Evolutionary conservation across 2,797 vertebrate genomes (phyloP), one percentile per base, ranked within the genome.

Genomic region (Eupleurogrammus muticus): DNA sequence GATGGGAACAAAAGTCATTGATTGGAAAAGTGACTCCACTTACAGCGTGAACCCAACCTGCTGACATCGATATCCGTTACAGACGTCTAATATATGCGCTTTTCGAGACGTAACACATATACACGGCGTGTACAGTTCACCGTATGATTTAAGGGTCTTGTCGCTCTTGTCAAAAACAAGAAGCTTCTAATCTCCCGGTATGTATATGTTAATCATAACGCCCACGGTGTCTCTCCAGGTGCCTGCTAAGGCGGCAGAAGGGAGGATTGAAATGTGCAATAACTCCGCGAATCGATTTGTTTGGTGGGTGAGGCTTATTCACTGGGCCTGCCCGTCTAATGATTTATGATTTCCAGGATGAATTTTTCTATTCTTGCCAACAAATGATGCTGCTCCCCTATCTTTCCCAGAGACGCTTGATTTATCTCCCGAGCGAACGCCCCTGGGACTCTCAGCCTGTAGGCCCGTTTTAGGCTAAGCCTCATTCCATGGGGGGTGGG

Each of bases 321-420:
- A 80, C 89, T 38, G 54, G 72, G 83, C 78, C 79, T 66, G 81
- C 83, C 84, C 68, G 70, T 84, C 76, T 76, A 67, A 79, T 90
- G 90, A 93, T 93, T 92, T 91, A 93, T 54, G 83, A 82, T 90
- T 91, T 88, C 77, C 84, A 79, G 80, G 85, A 91, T 90, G 81
- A 88, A 87, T 89, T 90, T 90, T 91, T 91, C 84, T 83, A 87
- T 90, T 90, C 90, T 87, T 83, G 85, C 87, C 88, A 86, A 92
- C 86, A 86, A 85, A 87, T 85, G 85, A 89, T 85, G 83, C 82
- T 54, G 89, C 83, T 74, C 79, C n/a, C 84, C 79, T 68, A 89
- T 91, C 89, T 88, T n/a, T 84, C 54, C 66, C 4, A 46, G 79
- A 81, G 84, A 90, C 16, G 81, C 79, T 89, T 91, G 91, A 92